Percentiles rank a stretch among this genome's conserved stretches.
phyloP scores from a whole-genome alignment of 2,888 invertebrate genomes.

The Ophonus ardosiacus region DNA sequence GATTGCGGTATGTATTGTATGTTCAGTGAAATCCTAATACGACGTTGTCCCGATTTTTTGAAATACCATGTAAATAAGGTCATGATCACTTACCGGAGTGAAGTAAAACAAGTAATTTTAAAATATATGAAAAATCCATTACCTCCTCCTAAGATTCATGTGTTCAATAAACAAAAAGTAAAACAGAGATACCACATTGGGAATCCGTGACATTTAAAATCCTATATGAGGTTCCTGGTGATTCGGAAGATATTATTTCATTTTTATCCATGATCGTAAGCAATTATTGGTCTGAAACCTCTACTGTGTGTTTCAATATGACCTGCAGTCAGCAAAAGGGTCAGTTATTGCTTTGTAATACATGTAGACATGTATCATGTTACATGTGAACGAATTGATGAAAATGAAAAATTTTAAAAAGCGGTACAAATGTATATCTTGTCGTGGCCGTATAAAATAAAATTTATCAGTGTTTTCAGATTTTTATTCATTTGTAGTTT shows the following conservation, averaged over 20 bases:
- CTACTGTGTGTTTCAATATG: not conserved
- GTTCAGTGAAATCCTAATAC: not conserved
- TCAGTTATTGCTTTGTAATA: not conserved
- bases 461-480: not conserved
- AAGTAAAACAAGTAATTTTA: not conserved
- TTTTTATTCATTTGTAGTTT: not conserved
- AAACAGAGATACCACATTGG: not conserved
- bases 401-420: not conserved
- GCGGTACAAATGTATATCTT: not conserved
- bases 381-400: not conserved
- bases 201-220: not conserved
- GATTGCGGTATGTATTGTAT: slow-evolving; percentile 6
- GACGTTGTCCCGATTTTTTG: not conserved
- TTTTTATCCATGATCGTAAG: not conserved
- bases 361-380: not conserved
- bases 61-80: not conserved
- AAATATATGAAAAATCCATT: not conserved
- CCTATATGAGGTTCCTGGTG: not conserved
- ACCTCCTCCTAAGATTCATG: not conserved
- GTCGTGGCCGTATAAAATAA: not conserved
- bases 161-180: not conserved
- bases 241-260: not conserved
- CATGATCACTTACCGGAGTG: not conserved
- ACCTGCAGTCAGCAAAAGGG: not conserved
- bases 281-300: not conserved